A percentile compares a stretch with the other conserved stretches of the same genome.
Conservation (phyloP, 2,113 vertebrate genomes). For the Entomyzon cyanotis region DNA sequence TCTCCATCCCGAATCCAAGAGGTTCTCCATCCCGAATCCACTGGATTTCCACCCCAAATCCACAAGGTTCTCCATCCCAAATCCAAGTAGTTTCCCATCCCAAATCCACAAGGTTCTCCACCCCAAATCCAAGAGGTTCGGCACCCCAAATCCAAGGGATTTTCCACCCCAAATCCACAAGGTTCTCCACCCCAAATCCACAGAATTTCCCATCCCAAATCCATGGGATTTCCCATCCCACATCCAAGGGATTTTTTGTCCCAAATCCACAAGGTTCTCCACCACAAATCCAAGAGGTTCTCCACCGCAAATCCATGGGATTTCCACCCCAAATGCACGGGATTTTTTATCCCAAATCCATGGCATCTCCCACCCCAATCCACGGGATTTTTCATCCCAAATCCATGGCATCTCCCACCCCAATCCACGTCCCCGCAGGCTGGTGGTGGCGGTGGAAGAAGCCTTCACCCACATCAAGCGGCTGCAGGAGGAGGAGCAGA, state of each 20-base stretch:
- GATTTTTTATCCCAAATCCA: neutral
- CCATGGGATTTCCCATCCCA: fast-evolving
- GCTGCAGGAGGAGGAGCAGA: constrained; percentile 91
- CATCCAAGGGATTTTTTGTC: fast-evolving
- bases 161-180: too few relatives aligned
- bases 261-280: fast-evolving
- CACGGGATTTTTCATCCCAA: neutral
- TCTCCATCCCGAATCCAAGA: too few relatives aligned
- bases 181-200: too few relatives aligned
- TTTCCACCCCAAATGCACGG: too few relatives aligned
- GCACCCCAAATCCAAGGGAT: too few relatives aligned
- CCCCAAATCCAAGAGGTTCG: too few relatives aligned
- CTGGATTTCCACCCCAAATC: fast-evolving
- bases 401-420: too few relatives aligned
- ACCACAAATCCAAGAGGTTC: neutral
- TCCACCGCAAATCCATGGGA: too few relatives aligned
- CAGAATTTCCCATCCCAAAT: fast-evolving
- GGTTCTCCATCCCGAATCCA: fast-evolving
- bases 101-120: too few relatives aligned
- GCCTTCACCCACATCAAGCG: constrained; percentile 97
- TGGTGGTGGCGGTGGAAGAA: constrained; percentile 95
- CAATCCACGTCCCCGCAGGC: neutral
- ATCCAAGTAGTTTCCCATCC: too few relatives aligned
- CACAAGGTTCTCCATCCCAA: fast-evolving
- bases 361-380: too few relatives aligned